Evolutionary conservation across 1,140 invertebrate species (phyloP), one percentile per base, ranked within the genome.

Genomic region (Leptopilina boulardi): DNA sequence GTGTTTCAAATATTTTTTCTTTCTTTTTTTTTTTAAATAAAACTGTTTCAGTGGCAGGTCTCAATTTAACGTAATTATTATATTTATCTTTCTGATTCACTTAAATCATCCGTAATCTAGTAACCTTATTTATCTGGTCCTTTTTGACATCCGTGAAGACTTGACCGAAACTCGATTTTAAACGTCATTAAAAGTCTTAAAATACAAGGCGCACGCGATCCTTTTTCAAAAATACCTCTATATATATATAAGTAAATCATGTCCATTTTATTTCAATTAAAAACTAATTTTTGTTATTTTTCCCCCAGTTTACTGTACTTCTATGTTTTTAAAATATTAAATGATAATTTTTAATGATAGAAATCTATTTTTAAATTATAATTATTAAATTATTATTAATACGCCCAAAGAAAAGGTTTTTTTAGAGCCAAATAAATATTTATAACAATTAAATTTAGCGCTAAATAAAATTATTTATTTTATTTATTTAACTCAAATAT

Each of bases 81-180:
- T 89, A 87, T 89, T 89, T 89, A 89, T 88, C 88, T 88, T 88
- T 86, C 85, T 88, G 85, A 88, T 89, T 89, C 87, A 88, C 87
- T 89, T 85, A 88, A 86, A 80, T 75, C 81, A 23, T n/a, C n/a
- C n/a, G 59, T 66, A 66, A n/a, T 66, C 71, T n/a, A 5, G 19
- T 56, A 74, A 54, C 23, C 73, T 21, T 23, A 38, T 66, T 47
- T 38, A 54, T 21, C 51, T 47, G 42, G 13, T 42, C 18, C 44
- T 38, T 34, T 34, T 47, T 6, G 21, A 66, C 19, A 15, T 75
- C 2, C n/a, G 30, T 44, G 23, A 23, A 11, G 34, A 19, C 30
- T 70, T 42, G 74, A 26, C 56, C n/a, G 11, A 75, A 56, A 75
- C 8, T 11, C 54, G 21, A 21, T 18, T n/a, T n/a, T 30, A 44